phyloP scores from a whole-genome alignment of 2,797 vertebrate species.

The Bryconaethiops microstoma region DNA sequence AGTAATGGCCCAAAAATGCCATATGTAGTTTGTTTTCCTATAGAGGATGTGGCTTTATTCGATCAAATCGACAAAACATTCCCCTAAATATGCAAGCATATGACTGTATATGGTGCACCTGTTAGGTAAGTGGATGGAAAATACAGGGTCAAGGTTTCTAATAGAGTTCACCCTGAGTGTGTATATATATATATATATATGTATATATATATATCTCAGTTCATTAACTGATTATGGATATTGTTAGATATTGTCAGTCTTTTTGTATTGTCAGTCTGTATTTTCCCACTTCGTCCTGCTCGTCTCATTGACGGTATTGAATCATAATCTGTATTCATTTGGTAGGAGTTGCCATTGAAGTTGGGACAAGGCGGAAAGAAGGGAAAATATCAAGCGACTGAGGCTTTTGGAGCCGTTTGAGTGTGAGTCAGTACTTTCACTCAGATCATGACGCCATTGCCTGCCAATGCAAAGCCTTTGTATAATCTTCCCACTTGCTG shows the following conservation, averaged over 20 bases:
- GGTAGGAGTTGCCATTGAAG: neutral
- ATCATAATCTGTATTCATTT: neutral
- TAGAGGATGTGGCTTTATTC: too few relatives aligned
- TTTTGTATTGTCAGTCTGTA: neutral
- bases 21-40: too few relatives aligned
- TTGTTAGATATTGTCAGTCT: neutral
- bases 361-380: neutral
- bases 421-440: conserved; percentile 28
- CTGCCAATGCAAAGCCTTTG: conserved; percentile 27
- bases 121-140: too few relatives aligned
- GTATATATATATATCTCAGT: too few relatives aligned
- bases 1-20: too few relatives aligned
- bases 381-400: conserved; percentile 18
- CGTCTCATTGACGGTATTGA: neutral
- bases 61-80: too few relatives aligned
- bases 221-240: too few relatives aligned
- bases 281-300: neutral
- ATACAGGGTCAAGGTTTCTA: too few relatives aligned
- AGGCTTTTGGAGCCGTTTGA: conserved; percentile 4
- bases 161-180: too few relatives aligned
- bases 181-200: too few relatives aligned
- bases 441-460: conserved; percentile 26
- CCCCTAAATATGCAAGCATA: too few relatives aligned
- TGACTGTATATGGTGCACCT: too few relatives aligned
- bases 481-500: conserved; percentile 30